Percentiles rank a stretch among this genome's conserved stretches.
Conservation (phyloP, 2,888 invertebrate species). For the Nudaria mundana region DNA sequence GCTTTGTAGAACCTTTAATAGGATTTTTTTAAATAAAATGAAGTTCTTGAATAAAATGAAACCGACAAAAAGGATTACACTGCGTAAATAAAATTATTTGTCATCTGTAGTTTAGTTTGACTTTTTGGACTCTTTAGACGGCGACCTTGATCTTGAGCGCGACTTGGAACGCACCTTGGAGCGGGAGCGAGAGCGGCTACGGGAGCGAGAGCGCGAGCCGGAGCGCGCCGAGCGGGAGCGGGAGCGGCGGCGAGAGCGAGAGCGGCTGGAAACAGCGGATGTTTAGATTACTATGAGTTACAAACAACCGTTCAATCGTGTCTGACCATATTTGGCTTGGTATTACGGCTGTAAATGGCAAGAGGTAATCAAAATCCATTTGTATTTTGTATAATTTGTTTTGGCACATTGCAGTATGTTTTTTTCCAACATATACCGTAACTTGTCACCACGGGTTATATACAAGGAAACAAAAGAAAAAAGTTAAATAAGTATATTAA, state of each 20-base stretch:
- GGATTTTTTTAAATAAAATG: too few relatives aligned
- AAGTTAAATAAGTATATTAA: neutral
- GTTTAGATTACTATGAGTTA: neutral
- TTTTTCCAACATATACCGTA: too few relatives aligned
- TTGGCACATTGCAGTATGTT: too few relatives aligned
- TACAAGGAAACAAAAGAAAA: neutral
- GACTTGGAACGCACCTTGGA: slow-evolving; percentile 76
- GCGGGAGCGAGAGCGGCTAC: slow-evolving; percentile 76
- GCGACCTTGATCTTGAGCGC: slow-evolving; percentile 72
- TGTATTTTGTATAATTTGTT: neutral
- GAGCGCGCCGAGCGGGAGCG: slow-evolving; percentile 81
- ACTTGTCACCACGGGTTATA: too few relatives aligned
- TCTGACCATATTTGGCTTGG: slow-evolving; percentile 19
- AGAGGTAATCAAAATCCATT: too few relatives aligned
- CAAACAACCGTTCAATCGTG: neutral
- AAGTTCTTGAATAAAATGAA: too few relatives aligned
- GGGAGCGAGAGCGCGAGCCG: slow-evolving; percentile 71
- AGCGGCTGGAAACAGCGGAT: slow-evolving; percentile 62
- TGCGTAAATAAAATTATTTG: too few relatives aligned
- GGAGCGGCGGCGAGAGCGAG: slow-evolving; percentile 83
- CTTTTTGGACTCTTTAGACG: slow-evolving; percentile 76
- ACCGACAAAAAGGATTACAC: too few relatives aligned
- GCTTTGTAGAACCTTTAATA: too few relatives aligned
- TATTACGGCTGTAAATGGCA: too few relatives aligned
- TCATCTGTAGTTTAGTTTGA: too few relatives aligned